Percentiles rank a stretch among this genome's conserved stretches.
These are phyloP conservation scores for Drosophila quinaria DNA, from an alignment of 2,888 invertebrate genomes.

Conservation along the genomic window DNA sequence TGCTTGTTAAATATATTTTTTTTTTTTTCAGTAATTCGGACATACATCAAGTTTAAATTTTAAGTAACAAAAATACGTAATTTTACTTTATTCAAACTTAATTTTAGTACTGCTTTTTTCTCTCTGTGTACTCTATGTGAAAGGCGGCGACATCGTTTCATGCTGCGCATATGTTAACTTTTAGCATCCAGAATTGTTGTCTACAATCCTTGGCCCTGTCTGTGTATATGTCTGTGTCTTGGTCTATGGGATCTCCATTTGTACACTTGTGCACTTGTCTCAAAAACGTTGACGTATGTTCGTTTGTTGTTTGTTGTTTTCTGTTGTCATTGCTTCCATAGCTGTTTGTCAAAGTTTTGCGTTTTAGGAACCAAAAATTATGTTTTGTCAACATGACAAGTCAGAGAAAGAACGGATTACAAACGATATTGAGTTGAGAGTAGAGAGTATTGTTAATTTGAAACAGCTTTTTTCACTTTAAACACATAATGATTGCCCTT, in stretches of 20 bases:
- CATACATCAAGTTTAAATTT: too few species aligned
- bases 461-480: slow-evolving; percentile 4
- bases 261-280: slow-evolving; percentile 30
- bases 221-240: slow-evolving; percentile 6
- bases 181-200: slow-evolving; percentile 31
- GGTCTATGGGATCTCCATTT: slow-evolving; percentile 12
- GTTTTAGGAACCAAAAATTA: slow-evolving; percentile 41
- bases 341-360: slow-evolving; percentile 59
- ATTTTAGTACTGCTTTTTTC: too few species aligned
- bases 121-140: slow-evolving; percentile 30
- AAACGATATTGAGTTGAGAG: slow-evolving; percentile 19
- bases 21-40: too few species aligned
- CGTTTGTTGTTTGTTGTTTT: slow-evolving; percentile 23
- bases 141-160: slow-evolving; percentile 52
- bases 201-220: slow-evolving; percentile 31
- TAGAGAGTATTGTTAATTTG: neutral
- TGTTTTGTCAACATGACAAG: slow-evolving; percentile 44
- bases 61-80: too few species aligned
- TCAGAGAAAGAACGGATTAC: slow-evolving; percentile 18
- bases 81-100: too few species aligned
- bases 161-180: slow-evolving; percentile 38
- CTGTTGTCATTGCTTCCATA: slow-evolving; percentile 18
- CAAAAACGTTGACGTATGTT: slow-evolving; percentile 27
- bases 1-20: too few species aligned
- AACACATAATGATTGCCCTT: neutral